Evolutionary conservation across 2,113 vertebrate genomes (phyloP).

Genomic region (Stigmatopora nigra): DNA sequence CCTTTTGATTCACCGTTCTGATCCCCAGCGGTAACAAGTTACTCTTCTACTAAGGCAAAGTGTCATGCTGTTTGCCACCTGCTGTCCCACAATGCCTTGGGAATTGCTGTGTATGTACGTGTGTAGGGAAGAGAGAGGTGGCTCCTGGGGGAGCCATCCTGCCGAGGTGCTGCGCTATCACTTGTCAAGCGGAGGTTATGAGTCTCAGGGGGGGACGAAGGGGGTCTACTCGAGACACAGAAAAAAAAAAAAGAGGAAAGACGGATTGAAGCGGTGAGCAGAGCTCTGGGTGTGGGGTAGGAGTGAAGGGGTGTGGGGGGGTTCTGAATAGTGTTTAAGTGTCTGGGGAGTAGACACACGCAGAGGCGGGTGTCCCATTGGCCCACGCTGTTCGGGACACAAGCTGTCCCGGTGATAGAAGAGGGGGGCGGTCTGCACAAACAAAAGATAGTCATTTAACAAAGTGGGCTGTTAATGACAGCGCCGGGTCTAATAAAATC

Average conservation of each 20-base stretch:
- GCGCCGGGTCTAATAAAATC: conserved; percentile 46
- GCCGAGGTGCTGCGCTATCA: conserved; percentile 61
- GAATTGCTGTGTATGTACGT: conserved; percentile 51
- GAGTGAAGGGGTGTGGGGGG: neutral
- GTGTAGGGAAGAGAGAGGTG: conserved; percentile 25
- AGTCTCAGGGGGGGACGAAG: conserved; percentile 45
- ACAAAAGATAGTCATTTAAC: conserved; percentile 66
- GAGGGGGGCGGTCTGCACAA: conserved; percentile 46
- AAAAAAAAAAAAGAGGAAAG: conserved; percentile 30
- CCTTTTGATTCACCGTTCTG: conserved; percentile 31
- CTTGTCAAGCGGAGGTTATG: conserved; percentile 65
- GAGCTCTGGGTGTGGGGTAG: neutral
- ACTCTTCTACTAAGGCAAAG: conserved; percentile 21
- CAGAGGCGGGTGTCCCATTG: conserved; percentile 43
- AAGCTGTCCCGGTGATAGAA: conserved; percentile 48
- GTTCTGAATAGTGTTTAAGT: conserved; percentile 47
- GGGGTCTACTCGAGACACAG: conserved; percentile 18
- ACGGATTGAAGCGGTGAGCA: conserved; percentile 21
- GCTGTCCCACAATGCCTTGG: conserved; percentile 65
- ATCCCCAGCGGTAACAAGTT: conserved; percentile 34
- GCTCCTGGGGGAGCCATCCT: conserved; percentile 50
- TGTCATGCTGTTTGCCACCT: conserved; percentile 69
- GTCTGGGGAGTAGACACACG: conserved; percentile 43
- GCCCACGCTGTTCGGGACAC: conserved; percentile 61
- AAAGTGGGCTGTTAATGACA: conserved; percentile 66